phyloP scores from a whole-genome alignment of 2,113 vertebrate species.

The Henicopernis longicauda region DNA sequence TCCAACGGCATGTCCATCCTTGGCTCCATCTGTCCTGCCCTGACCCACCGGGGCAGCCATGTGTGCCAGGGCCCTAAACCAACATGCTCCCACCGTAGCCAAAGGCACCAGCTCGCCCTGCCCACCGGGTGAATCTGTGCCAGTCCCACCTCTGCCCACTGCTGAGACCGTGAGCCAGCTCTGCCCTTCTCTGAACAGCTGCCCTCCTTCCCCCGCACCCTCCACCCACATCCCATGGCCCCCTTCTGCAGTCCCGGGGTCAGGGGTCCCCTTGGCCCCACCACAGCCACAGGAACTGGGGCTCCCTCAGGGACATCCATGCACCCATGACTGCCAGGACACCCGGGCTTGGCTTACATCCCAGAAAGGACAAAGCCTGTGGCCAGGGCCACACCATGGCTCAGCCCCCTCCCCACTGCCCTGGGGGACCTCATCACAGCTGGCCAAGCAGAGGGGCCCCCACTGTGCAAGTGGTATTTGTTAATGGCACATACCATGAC shows the following conservation, averaged over 20 bases:
- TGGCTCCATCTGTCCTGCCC: not conserved
- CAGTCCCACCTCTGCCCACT: not conserved
- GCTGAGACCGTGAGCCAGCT: not conserved
- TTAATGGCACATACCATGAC: not conserved
- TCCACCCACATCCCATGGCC: not conserved
- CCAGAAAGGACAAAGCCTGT: not conserved
- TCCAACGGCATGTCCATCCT: accelerated
- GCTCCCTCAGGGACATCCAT: not conserved
- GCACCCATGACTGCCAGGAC: accelerated
- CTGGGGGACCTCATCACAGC: not conserved
- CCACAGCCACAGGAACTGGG: not conserved
- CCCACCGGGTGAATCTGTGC: not conserved
- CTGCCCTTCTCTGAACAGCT: not conserved
- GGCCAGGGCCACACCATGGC: too few relatives aligned
- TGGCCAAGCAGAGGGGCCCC: not conserved
- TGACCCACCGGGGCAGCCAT: accelerated
- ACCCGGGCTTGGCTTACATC: accelerated
- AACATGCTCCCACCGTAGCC: not conserved
- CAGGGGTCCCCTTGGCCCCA: not conserved
- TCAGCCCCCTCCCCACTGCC: not conserved
- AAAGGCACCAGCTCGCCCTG: not conserved
- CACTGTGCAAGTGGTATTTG: not conserved
- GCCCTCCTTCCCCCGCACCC: not conserved
- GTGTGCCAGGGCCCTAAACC: not conserved
- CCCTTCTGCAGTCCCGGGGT: not conserved